phyloP scores from a whole-genome alignment of 2,888 invertebrate genomes.

The Nysson spinosus region DNA sequence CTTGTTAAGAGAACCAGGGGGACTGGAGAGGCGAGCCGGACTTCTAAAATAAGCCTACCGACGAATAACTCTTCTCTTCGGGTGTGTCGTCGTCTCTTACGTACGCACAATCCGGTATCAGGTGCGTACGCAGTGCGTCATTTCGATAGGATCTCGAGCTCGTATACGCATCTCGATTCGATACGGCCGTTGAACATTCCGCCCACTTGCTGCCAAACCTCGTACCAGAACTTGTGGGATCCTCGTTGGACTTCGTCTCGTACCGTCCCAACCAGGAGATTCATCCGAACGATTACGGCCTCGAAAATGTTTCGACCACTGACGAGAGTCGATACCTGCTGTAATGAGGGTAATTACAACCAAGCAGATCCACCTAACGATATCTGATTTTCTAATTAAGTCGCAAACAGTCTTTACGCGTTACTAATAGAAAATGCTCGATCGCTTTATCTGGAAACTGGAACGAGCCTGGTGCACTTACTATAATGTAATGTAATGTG shows the following conservation, averaged over 20 bases:
- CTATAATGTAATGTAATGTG: background rate
- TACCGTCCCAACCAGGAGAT: constrained; percentile 34
- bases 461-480: constrained; percentile 7
- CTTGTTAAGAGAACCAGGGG: background rate
- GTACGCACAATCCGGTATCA: constrained; percentile 69
- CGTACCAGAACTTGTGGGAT: constrained; percentile 19
- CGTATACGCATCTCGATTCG: constrained; percentile 48
- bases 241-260: constrained; percentile 42
- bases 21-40: constrained; percentile 40
- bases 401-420: constrained; percentile 5
- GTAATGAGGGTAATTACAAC: constrained; percentile 41
- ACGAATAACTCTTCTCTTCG: constrained; percentile 63
- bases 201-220: constrained; percentile 63
- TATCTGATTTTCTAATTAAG: constrained; percentile 36
- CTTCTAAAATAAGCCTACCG: constrained; percentile 71
- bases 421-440: constrained; percentile 25
- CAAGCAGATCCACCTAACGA: constrained; percentile 25
- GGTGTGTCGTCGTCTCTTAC: constrained; percentile 46
- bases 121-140: constrained; percentile 76
- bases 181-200: constrained; percentile 67
- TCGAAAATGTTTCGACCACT: constrained; percentile 18
- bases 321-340: constrained; percentile 26
- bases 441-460: constrained; percentile 1
- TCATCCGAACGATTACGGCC: constrained; percentile 36
- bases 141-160: constrained; percentile 73